A percentile compares a stretch with the other conserved stretches of the same genome.
Evolutionary conservation across 35 echinoderm and acorn worm genomes (phyloP).

Genomic region (Lytechinus variegatus): DNA sequence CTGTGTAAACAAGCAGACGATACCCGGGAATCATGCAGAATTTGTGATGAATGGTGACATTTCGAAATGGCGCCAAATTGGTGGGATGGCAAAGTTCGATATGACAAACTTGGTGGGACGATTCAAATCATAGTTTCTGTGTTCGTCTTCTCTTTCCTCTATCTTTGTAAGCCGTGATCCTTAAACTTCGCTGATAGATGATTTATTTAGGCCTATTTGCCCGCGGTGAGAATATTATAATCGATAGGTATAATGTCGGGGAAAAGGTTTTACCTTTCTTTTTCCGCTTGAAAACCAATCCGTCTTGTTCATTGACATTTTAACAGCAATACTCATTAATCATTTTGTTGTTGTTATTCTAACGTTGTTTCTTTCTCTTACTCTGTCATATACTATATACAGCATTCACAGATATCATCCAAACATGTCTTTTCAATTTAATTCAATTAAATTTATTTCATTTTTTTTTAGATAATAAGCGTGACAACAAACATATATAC

Average conservation of each 20-base stretch:
- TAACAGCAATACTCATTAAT: not conserved
- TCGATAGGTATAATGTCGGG: not conserved
- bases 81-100: not conserved
- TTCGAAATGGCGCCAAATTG: not conserved
- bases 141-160: too few relatives aligned
- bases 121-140: not conserved
- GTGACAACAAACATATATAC: too few relatives aligned
- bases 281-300: not conserved
- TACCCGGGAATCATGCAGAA: not conserved
- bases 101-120: not conserved
- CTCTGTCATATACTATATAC: too few relatives aligned
- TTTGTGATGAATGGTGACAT: conserved; percentile 11
- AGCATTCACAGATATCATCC: too few relatives aligned
- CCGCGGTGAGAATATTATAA: not conserved
- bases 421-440: too few relatives aligned
- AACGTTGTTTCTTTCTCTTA: not conserved
- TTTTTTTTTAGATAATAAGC: too few relatives aligned
- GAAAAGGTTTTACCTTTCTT: not conserved
- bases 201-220: not conserved
- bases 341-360: not conserved
- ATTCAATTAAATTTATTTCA: too few relatives aligned
- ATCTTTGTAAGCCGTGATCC: not conserved
- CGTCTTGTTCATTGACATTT: not conserved
- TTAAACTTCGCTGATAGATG: not conserved
- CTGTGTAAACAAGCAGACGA: not conserved